Base-by-base conservation (phyloP, 2,888 invertebrate genomes). In the Andrena praecox region DNA sequence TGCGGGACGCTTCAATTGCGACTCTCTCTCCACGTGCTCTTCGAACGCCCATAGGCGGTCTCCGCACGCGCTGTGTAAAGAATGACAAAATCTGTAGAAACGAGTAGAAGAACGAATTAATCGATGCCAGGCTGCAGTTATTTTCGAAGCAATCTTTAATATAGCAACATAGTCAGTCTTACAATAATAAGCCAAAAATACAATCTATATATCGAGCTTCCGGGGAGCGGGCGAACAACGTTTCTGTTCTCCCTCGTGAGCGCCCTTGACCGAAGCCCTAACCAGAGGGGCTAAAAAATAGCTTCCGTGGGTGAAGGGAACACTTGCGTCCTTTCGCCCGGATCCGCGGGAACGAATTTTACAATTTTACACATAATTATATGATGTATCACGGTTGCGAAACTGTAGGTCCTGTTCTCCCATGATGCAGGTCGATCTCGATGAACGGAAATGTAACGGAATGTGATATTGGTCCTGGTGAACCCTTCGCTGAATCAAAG, bases 111-210 rank as follows among this genome's bases (percentile, higher is more conserved):
- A 42, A 42, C 42, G 12, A 12, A 42, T 42, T 42, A 12, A 42
- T 42, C 42, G 42, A 42, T 12, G 42, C 42, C 12, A 42, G 42
- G 42, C 42, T 2, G 12, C 12, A 12, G 42, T 73, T 82, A 74
- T 92, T 92, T 92, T 91, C 86, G 90, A 93, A 93, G 93, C 93
- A 93, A 93, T 93, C 90, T 93, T 93, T 93, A 93, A 93, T 93
- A 93, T 92, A 93, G 93, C 93, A 93, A 93, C 93, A 93, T 93
- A 93, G 92, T 93, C 93, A 93, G 93, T 93, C 93, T 93, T 93
- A 93, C 92, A 93, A 91, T 93, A 92, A 93, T 93, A 93, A 93
- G 93, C 93, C 93, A 92, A 93, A 93, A 93, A 93, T 93, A 93
- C 92, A 91, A 93, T 93, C 91, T 93, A 91, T 92, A 91, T 93